A percentile compares a stretch with the other conserved stretches of the same genome.
These are phyloP conservation scores for Homarus americanus DNA, from an alignment of 1,140 invertebrate genomes.

Conservation along the genomic window DNA sequence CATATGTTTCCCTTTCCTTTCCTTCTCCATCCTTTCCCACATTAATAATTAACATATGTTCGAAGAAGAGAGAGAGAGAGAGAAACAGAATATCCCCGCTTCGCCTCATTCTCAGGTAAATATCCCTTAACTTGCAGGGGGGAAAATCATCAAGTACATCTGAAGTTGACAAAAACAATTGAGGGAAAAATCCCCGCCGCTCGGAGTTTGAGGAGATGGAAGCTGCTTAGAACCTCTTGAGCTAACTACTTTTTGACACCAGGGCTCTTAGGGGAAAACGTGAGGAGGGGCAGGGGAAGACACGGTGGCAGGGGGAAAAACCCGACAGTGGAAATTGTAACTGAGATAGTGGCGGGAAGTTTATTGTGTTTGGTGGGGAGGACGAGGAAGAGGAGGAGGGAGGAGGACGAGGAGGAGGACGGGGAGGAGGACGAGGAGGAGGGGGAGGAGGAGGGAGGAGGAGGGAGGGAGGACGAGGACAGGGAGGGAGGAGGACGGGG, in stretches of 20 bases:
- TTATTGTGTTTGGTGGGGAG: no score
- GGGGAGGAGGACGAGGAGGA: neutral
- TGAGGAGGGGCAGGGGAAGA: neutral
- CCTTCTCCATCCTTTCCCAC: no score
- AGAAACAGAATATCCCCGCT: neutral
- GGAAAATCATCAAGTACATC: slow-evolving; percentile 48
- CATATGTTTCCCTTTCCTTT: no score
- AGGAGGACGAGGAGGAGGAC: neutral
- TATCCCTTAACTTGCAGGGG: slow-evolving; percentile 17
- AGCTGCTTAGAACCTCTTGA: slow-evolving; percentile 22
- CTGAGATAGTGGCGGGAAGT: no score
- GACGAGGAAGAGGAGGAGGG: neutral
- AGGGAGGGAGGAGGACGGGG: neutral
- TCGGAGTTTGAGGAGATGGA: neutral
- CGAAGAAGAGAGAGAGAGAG: neutral
- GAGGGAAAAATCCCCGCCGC: neutral
- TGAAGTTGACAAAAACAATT: slow-evolving; percentile 51
- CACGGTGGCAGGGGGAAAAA: no score
- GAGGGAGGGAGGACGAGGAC: neutral
- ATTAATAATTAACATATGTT: no score
- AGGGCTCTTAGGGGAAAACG: neutral
- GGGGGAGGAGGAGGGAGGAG: neutral
- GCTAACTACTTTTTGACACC: slow-evolving; percentile 41
- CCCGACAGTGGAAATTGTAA: neutral
- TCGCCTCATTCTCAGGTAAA: neutral